A percentile compares a stretch with the other conserved stretches of the same genome.
Conservation (phyloP, 2,113 vertebrate genomes). For the Uropsilus gracilis region DNA sequence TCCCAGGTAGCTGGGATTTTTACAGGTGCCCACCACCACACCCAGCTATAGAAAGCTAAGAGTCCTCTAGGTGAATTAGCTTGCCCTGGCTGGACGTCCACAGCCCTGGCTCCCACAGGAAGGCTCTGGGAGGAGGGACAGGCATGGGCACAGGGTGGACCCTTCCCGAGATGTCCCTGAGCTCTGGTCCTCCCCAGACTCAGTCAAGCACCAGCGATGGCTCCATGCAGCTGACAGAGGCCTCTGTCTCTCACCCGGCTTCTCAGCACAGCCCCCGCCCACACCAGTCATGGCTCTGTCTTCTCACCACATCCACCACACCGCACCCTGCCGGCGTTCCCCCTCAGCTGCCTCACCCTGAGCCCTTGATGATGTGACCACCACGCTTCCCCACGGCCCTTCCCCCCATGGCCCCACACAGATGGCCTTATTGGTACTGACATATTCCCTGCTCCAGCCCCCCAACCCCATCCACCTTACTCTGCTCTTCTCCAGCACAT, state of each 20-base stretch:
- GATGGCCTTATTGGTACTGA: no score
- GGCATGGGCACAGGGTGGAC: background rate
- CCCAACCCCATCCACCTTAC: no score
- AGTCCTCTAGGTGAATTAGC: background rate
- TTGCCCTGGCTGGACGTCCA: accelerated
- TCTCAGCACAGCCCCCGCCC: no score
- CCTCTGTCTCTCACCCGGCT: no score
- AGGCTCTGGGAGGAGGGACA: background rate
- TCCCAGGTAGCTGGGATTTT: no score
- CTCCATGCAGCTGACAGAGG: background rate
- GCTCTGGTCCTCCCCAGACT: background rate
- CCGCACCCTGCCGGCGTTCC: background rate
- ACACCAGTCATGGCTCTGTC: no score
- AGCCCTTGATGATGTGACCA: background rate
- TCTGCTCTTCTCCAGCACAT: no score
- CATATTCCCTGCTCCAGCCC: no score
- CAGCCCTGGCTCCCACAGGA: accelerated
- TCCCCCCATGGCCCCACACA: no score
- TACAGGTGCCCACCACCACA: no score
- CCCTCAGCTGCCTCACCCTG: background rate
- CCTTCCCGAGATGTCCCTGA: background rate
- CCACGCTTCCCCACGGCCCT: background rate
- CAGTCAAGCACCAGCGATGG: background rate
- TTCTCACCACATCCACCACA: no score
- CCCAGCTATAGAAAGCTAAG: background rate